Evolutionary conservation across 2,888 invertebrate genomes (phyloP), one percentile per base, ranked within the genome.

Genomic region (Hirudinaria manillensis): DNA sequence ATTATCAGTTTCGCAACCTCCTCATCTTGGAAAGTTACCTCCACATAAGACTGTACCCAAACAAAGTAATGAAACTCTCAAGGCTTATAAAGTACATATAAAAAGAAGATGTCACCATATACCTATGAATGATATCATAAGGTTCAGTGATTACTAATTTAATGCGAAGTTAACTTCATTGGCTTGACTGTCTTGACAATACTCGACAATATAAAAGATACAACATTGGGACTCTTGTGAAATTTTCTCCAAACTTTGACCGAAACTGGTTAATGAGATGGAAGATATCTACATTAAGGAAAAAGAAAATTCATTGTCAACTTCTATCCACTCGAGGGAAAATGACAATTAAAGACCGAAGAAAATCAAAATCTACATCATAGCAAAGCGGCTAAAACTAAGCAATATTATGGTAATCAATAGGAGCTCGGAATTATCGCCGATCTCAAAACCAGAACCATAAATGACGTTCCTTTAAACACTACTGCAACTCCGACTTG

Each of bases 1-100:
- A 79, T 79, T 36, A 24, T 76, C 13, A 51, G 75, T 77, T 21
- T 77, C 77, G 7, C 75, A 72, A 72, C 24, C 13, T 74, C 77
- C 1, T 19, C 24, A 0, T 21, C 51, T n/a, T 74, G 77, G 75
- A 72, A 76, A 38, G 76, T 75, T 6, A 70, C 79, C 16, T 61
- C 74, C 21, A 38, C 51, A 72, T 79, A 45, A 66, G 74, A 34
- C 38, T 29, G 10, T 65, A 71, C 16, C 72, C 76, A 1, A 72
- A 29, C 13, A 75, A 70, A 34, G 21, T 66, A n/a, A 34, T 78
- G 29, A 75, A 61, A 19, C 45, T 79, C 55, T 70, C 74, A 34
- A 70, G 74, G 32, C 27, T 79, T 70, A 71, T 77, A 3, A 76
- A 76, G 27, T 13, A 21, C 6, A 76, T 73, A 3, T 70, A 72